Base-by-base conservation (phyloP, 2,888 invertebrate species). In the Myopa testacea region DNA sequence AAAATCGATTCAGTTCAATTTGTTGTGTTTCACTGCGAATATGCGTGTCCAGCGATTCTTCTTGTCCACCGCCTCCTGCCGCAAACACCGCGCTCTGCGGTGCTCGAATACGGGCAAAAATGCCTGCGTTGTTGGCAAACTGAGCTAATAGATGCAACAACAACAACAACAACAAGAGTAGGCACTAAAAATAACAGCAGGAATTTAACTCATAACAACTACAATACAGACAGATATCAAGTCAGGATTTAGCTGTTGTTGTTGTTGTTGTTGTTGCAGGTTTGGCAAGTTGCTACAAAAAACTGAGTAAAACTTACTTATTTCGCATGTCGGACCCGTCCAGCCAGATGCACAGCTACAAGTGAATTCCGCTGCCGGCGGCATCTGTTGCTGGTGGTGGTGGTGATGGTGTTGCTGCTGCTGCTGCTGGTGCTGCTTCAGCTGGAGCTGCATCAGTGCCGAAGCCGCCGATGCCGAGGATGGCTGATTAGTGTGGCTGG, bases 281-380 rank as follows among this genome's bases (percentile, higher is more conserved):
- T 26, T 26, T 26, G 26, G 26, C 26, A 26, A 26, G 26, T 38
- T 60, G 40, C 19, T 60, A 16, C 65, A 74, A 12, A 65, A 6
- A 63, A 34, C 34, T 10, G 52, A 74, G 16, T 52, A 55, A 63
- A 75, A 91, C 93, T 93, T 89, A 93, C 93, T 93, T 84, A 91
- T 91, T 88, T 93, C 93, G 90, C 96, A 96, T 81, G 93, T 93
- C 78, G 93, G 91, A 79, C 97, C 97, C 71, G 93, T 92, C 94
- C 96, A 97, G 85, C 97, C 97, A 34, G 94, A 91, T 75, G 93
- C 92, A 90, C 97, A 97, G 75, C 93, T 92, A 90, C 97, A 97
- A 81, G 90, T 91, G 89, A 93, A 96, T 83, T 92, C 92, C 75
- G 90, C 90, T 76, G 85, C 83, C 75, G 88, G 86, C 82, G 86